These are phyloP conservation scores for Erethizon dorsatum DNA, from an alignment of 2,797 vertebrate genomes.

Conservation along the genomic window DNA sequence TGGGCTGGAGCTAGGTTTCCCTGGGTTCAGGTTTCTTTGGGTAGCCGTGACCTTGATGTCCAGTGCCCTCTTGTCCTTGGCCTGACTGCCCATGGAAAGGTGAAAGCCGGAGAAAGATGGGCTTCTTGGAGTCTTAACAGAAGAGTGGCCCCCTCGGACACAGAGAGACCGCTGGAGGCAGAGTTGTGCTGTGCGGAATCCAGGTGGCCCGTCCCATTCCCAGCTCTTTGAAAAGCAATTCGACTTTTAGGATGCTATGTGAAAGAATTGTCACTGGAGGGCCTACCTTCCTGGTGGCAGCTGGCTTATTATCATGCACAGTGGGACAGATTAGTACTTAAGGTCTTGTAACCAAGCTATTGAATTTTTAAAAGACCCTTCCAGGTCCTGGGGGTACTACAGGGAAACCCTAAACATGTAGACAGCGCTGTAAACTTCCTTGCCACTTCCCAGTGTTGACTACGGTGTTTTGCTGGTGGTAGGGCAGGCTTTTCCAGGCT, in stretches of 20 bases:
- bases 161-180: not conserved
- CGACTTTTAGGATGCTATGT: conserved; percentile 64
- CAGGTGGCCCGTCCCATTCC: not conserved
- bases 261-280: conserved; percentile 75
- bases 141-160: not conserved
- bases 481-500: conserved; percentile 11
- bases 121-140: conserved; percentile 11
- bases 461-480: not conserved
- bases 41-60: not conserved
- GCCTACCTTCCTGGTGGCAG: conserved; percentile 50
- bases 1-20: not conserved
- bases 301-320: conserved; percentile 52
- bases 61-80: not conserved
- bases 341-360: conserved; percentile 57
- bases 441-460: conserved; percentile 4
- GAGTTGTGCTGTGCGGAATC: not conserved
- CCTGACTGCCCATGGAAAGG: not conserved
- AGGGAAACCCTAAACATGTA: not conserved
- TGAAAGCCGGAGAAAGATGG: not conserved
- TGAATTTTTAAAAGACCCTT: conserved; percentile 69
- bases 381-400: not conserved
- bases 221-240: not conserved
- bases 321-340: conserved; percentile 52
- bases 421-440: conserved; percentile 33
- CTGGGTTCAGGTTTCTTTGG: not conserved